Percentiles rank a stretch among this genome's conserved stretches.
Conservation (phyloP, 1,140 invertebrate genomes). For the Cydia fagiglandana region DNA sequence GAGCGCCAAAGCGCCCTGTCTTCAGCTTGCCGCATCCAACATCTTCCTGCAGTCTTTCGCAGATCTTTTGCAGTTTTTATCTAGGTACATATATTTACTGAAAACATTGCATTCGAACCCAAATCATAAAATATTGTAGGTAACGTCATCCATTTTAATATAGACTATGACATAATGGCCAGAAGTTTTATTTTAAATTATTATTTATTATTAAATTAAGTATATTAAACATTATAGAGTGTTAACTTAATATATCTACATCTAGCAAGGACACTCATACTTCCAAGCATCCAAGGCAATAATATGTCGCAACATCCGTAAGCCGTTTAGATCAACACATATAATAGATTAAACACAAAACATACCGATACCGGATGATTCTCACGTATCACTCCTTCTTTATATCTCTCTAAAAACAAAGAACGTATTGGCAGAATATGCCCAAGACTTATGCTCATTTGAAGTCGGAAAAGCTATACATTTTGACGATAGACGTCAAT, state of each 20-base stretch:
- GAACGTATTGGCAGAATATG: not conserved
- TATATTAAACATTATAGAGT: not conserved
- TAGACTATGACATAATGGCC: too few species aligned
- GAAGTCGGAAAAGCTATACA: not conserved
- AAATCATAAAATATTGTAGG: too few species aligned
- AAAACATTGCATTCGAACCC: too few species aligned
- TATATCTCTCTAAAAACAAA: not conserved
- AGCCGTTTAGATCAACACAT: not conserved
- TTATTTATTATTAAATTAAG: too few species aligned
- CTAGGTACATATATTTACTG: too few species aligned
- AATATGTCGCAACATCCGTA: constrained; percentile 20
- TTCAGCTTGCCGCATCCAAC: too few species aligned
- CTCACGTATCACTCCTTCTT: not conserved
- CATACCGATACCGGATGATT: not conserved
- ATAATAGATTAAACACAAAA: not conserved
- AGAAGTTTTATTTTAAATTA: too few species aligned
- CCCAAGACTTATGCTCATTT: not conserved
- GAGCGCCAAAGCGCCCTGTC: too few species aligned
- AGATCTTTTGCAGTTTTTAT: too few species aligned
- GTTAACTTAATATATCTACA: not conserved
- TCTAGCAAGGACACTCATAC: constrained; percentile 5
- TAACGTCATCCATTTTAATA: too few species aligned
- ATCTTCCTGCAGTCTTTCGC: too few species aligned
- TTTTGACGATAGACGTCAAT: constrained; percentile 40
- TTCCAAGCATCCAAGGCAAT: constrained; percentile 19